Evolutionary conservation across 2,888 invertebrate genomes (phyloP), one percentile per base, ranked within the genome.

Genomic region (Branchipolynoe longqiensis): DNA sequence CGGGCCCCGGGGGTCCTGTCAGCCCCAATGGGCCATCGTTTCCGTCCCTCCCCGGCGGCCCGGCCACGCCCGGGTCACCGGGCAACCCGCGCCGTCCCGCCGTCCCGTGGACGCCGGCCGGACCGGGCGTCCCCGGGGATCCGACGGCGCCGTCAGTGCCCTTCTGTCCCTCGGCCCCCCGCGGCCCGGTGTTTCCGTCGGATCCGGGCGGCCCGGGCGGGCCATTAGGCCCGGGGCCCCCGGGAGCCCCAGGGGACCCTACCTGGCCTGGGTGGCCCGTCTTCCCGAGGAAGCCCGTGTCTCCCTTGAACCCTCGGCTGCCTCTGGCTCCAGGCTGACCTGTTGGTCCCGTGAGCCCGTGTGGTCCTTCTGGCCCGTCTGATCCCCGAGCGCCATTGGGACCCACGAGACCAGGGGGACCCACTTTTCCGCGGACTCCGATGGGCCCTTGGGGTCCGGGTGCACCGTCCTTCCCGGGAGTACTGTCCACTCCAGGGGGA

Each of bases 321-420:
- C 86, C 86, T 58, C 48, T 25, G 41, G 84, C 33, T 83, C 87
- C 86, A 22, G 81, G 54, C 12, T 84, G 81, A 22, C 87, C 87
- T 64, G 38, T 40, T 28, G 28, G 41, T 54, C 87, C 84, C 41
- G 18, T 40, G 3, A 4, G 38, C 31, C 82, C 82, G 38, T 64
- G n/a, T 22, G 59, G 33, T 8, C 86, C 40, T 54, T 31, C n/a
- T 3, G 74, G 62, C 12, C 84, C 84, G 6, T 0, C 22, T 40
- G 69, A 48, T n/a, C 84, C 84, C 31, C 2, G 22, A 18, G 56
- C 0, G 22, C 85, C 85, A 1, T 0, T 18, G 4, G 36, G 59
- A 25, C 83, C 83, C 8, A 8, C 22, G 6, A n/a, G n/a, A 1
- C 83, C 83, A 4, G 14, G 25, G 18, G 8, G 36, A 12, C 83